These are phyloP conservation scores for Aphidoletes aphidimyza DNA, from an alignment of 2,888 invertebrate species.

Conservation along the genomic window DNA sequence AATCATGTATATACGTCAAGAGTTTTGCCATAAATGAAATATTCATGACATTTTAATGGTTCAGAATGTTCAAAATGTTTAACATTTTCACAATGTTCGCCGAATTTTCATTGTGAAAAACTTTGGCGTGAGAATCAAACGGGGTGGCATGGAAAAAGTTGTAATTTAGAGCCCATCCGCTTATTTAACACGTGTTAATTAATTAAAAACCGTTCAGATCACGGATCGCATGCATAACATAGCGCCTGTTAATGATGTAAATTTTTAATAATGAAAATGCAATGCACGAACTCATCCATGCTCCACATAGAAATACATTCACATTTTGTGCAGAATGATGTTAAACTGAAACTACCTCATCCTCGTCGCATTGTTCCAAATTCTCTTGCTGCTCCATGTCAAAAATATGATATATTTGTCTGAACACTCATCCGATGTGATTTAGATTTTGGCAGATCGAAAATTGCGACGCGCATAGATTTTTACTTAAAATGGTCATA, in stretches of 20 bases:
- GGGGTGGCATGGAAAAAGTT: not conserved
- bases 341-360: no score
- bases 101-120: not conserved
- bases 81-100: not conserved
- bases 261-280: not conserved
- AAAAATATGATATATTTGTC: conserved; percentile 40
- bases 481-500: conserved; percentile 39
- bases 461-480: not conserved
- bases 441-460: not conserved
- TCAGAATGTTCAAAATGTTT: not conserved
- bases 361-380: no score
- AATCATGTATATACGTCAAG: not conserved
- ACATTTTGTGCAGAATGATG: no score
- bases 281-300: not conserved
- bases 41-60: not conserved
- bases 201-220: conserved; percentile 12
- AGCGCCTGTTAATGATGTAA: not conserved
- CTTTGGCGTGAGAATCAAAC: not conserved
- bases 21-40: not conserved
- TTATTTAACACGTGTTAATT: conserved; percentile 2
- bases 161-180: not conserved
- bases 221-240: not conserved
- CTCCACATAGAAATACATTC: not conserved
- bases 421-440: conserved; percentile 11
- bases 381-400: not conserved